These are phyloP conservation scores for Acanthosepion lycidas DNA, from an alignment of 2,888 invertebrate species.

Conservation along the genomic window DNA sequence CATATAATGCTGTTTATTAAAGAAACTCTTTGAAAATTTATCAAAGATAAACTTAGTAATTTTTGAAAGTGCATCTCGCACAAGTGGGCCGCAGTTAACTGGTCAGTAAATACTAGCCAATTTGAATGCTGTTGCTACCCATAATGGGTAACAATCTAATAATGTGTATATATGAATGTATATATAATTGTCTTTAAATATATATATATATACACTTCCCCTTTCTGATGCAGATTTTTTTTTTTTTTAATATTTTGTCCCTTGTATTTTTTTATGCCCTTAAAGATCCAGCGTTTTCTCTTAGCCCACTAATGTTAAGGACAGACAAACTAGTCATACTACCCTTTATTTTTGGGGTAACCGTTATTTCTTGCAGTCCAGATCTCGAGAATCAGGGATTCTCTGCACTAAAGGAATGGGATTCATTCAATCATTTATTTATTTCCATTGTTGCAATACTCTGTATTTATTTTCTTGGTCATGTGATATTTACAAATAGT, in stretches of 20 bases:
- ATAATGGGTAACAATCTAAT: slow-evolving; percentile 43
- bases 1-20: slow-evolving; percentile 38
- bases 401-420: slow-evolving; percentile 49
- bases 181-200: too few relatives aligned
- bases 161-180: slow-evolving; percentile 34
- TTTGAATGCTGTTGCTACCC: not conserved
- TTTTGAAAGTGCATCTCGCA: slow-evolving; percentile 48
- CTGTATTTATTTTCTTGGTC: slow-evolving; percentile 46
- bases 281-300: not conserved
- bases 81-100: slow-evolving; percentile 43
- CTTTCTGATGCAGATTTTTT: slow-evolving; percentile 17
- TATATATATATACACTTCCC: not conserved
- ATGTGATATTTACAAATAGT: slow-evolving; percentile 48
- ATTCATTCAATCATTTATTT: slow-evolving; percentile 48
- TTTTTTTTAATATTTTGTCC: not conserved
- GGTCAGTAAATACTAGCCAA: slow-evolving; percentile 41
- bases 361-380: slow-evolving; percentile 48
- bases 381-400: slow-evolving; percentile 50
- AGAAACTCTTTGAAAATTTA: slow-evolving; percentile 37
- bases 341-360: slow-evolving; percentile 2
- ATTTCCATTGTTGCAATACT: slow-evolving; percentile 48
- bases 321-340: slow-evolving; percentile 47
- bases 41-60: slow-evolving; percentile 35
- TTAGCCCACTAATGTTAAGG: slow-evolving; percentile 46
- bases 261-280: not conserved